Evolutionary conservation across 1,140 invertebrate species (phyloP).

Genomic region (Micrasema minimum): DNA sequence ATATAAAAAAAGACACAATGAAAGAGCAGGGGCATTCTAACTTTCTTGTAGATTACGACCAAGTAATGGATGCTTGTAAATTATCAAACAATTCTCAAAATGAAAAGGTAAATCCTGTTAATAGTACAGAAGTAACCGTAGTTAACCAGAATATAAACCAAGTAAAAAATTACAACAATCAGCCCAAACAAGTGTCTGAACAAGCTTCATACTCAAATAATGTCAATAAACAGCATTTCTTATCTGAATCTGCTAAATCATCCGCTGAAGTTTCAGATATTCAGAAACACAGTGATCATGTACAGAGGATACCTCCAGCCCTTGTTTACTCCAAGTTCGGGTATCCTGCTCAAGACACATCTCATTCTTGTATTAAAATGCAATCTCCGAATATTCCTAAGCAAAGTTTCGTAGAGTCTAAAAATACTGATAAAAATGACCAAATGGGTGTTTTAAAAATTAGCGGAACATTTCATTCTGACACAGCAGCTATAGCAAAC

Average conservation of each 20-base stretch:
- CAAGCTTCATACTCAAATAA: neutral
- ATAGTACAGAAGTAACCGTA: neutral
- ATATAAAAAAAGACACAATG: conserved; percentile 1
- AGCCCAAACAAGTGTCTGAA: conserved; percentile 3
- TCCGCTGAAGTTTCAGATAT: neutral
- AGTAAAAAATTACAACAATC: neutral
- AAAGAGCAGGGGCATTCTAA: conserved; percentile 8
- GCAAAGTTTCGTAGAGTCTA: conserved; percentile 26
- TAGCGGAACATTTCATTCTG: conserved; percentile 37
- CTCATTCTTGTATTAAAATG: conserved; percentile 18
- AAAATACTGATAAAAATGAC: conserved; percentile 16
- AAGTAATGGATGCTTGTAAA: conserved; percentile 30
- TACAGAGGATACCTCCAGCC: conserved; percentile 5
- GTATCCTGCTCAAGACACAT: conserved; percentile 10
- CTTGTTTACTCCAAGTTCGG: conserved; percentile 13
- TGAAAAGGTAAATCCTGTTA: conserved; percentile 9
- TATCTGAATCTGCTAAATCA: neutral
- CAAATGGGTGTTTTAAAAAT: conserved; percentile 40
- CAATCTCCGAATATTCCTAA: conserved; percentile 26
- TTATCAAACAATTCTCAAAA: neutral
- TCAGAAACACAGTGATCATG: neutral
- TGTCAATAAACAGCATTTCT: conserved; percentile 6
- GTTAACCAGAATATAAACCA: neutral
- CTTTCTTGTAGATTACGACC: conserved; percentile 13
- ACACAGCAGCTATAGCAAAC: conserved; percentile 3